Percentiles rank a stretch among this genome's conserved stretches.
Conservation (phyloP, 2,113 vertebrate genomes). For the Onychostoma macrolepis region DNA sequence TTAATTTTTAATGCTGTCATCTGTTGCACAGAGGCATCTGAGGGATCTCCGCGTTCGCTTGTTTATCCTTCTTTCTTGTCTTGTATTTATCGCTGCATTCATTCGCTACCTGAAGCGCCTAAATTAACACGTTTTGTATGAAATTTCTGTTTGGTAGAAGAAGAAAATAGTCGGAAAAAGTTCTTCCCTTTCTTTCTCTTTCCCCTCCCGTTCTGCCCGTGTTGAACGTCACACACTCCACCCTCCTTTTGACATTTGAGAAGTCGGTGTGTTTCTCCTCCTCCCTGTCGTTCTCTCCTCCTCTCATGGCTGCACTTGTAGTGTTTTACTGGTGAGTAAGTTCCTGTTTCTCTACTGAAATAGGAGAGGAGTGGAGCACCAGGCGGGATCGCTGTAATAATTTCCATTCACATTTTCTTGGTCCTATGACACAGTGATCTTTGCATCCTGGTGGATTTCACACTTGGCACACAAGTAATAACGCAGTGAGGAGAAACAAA, state of each 20-base stretch:
- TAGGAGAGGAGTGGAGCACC: neutral
- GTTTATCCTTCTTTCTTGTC: constrained; percentile 4
- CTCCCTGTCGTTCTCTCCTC: neutral
- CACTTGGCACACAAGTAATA: neutral
- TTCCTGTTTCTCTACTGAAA: constrained; percentile 31
- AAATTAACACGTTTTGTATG: constrained; percentile 44
- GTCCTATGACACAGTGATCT: neutral
- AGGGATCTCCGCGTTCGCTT: constrained; percentile 53
- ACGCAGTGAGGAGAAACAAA: neutral
- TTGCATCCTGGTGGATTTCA: neutral
- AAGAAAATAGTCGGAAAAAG: constrained; percentile 61
- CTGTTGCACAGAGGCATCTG: constrained; percentile 59
- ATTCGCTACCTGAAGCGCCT: constrained; percentile 32
- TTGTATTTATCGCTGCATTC: constrained; percentile 34
- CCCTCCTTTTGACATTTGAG: constrained; percentile 68
- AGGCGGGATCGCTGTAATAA: constrained; percentile 4
- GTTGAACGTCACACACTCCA: constrained; percentile 68
- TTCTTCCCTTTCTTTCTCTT: constrained; percentile 73
- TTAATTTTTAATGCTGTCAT: constrained; percentile 74
- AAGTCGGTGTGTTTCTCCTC: constrained; percentile 39
- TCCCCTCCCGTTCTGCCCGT: constrained; percentile 70
- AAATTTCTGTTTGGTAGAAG: constrained; percentile 33
- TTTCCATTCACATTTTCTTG: constrained; percentile 24
- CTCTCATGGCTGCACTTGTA: constrained; percentile 9
- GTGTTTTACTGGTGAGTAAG: neutral